Base-by-base conservation (phyloP, 2,888 invertebrate species). In the Ligdia adustata region DNA sequence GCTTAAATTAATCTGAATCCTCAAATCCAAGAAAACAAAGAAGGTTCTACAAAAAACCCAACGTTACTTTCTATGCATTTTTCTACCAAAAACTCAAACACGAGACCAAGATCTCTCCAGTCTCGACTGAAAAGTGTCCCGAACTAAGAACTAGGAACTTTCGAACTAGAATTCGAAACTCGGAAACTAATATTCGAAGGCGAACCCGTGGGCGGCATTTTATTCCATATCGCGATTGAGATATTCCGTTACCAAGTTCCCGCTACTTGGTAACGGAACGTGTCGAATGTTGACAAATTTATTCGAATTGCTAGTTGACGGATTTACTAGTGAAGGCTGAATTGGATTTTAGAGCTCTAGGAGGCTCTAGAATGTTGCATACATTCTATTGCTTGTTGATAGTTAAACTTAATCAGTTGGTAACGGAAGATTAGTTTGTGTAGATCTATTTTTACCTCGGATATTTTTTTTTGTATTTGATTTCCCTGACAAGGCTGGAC, bases 181-280 rank as follows among this genome's bases (percentile, higher is more conserved):
- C 9, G 11, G 7, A 9, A 34, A 46, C 41, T 48, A 37, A 48
- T 48, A 41, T 42, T 33, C 48, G 35, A 34, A 22, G 24, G 33
- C n/a, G 37, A 14, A 14, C 18, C 11, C 9, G 37, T 12, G 13
- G 38, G 33, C 37, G 31, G 22, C 34, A 42, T 29, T 49, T 49
- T 44, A 44, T 50, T 43, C 27, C 42, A 45, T 34, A 45, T 51
- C 41, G 15, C 33, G 37, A 46, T 42, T 42, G 41, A 42, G 51
- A 42, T 34, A 42, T 42, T 41, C 27, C 4, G 50, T 29, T 18
- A 24, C 32, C 22, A 41, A 40, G 39, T 37, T 39, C 16, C 12
- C 18, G 14, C 4, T 29, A 20, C 20, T 20, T 20, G 3, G 16
- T 16, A 16, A 6, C 20, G 5, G n/a, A n/a, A n/a, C n/a, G n/a